Base-by-base conservation (phyloP, 1,140 invertebrate genomes). In the Diploscapter pachys region DNA sequence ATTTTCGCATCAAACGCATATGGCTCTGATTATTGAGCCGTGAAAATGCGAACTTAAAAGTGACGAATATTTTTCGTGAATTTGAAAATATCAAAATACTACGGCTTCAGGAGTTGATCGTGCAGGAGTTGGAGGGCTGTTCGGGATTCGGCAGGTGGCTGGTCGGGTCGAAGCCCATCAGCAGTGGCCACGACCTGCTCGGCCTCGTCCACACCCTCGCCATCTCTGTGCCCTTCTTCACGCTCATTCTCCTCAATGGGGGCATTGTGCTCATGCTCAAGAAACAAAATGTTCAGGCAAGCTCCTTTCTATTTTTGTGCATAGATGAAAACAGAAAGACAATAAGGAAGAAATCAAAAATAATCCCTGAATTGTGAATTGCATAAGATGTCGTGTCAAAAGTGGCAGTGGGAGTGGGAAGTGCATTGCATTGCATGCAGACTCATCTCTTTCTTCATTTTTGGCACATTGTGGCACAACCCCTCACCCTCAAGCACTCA, bases 211-310 rank as follows among this genome's bases (percentile, higher is more conserved):
- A 83, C 59, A 72, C 81, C 13, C 50, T 83, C 2, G 79, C 80
- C 66, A 84, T 84, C 11, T 73, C 73, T 50, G 52, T 84, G 49
- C 83, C 83, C 8, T 84, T 84, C 68, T 70, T 80, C 55, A 83
- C 83, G 13, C 59, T 84, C 3, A 80, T 84, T n/a, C 85, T 83
- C 64, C 75, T 84, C 3, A 84, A 84, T 75, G 83, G 81, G 11
- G 81, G 82, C 57, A 84, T 85, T 66, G 83, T 84, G 49, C 67
- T 80, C 6, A 84, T 83, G 82, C 70, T 84, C 5, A 65, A 80
- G 57, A 72, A 79, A 63, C 83, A 84, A 77, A 85, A 84, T 75
- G 81, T 84, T 31, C 81, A 82, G 77, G 79, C 81, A 48, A 53
- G 72, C 53, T 31, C 31, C 31, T 31, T 31, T 31, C 31, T 31